Evolutionary conservation across 2,888 invertebrate species (phyloP).

Genomic region (Xanthorhoe spadicearia): DNA sequence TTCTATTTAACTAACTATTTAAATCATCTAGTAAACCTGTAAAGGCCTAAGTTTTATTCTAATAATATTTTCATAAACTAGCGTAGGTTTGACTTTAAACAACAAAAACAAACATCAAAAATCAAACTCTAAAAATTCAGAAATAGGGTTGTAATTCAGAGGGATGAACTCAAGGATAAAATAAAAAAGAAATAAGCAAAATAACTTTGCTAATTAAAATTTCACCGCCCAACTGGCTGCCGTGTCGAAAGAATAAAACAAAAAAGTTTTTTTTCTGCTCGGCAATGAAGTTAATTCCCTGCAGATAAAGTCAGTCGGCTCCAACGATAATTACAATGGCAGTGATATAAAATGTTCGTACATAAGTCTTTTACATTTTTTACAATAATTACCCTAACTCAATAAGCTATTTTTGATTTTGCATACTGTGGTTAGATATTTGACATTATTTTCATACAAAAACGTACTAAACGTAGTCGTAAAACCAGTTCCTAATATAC

Average conservation of each 20-base stretch:
- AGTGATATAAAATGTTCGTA: conserved; percentile 8
- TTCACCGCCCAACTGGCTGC: conserved; percentile 60
- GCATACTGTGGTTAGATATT: too few relatives aligned
- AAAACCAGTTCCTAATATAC: too few relatives aligned
- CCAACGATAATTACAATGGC: conserved; percentile 22
- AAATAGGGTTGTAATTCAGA: conserved; percentile 35
- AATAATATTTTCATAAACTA: too few relatives aligned
- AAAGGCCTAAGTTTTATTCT: too few relatives aligned
- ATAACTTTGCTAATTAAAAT: conserved; percentile 75
- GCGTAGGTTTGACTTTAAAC: too few relatives aligned
- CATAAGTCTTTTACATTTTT: background rate
- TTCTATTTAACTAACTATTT: too few relatives aligned
- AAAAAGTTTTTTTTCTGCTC: conserved; percentile 45
- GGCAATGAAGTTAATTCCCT: conserved; percentile 57
- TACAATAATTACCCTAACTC: background rate
- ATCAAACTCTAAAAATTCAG: background rate
- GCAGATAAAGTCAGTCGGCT: conserved; percentile 42
- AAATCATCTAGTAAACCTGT: too few relatives aligned
- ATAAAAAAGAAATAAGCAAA: conserved; percentile 51
- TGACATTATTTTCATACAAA: too few relatives aligned
- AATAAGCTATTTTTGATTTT: too few relatives aligned
- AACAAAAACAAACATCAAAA: conserved; percentile 16
- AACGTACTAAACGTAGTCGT: too few relatives aligned
- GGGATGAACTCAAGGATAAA: conserved; percentile 36
- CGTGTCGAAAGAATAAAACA: conserved; percentile 56